Conservation (phyloP, 2,888 invertebrate genomes). For the Malthinus flaveolus region DNA sequence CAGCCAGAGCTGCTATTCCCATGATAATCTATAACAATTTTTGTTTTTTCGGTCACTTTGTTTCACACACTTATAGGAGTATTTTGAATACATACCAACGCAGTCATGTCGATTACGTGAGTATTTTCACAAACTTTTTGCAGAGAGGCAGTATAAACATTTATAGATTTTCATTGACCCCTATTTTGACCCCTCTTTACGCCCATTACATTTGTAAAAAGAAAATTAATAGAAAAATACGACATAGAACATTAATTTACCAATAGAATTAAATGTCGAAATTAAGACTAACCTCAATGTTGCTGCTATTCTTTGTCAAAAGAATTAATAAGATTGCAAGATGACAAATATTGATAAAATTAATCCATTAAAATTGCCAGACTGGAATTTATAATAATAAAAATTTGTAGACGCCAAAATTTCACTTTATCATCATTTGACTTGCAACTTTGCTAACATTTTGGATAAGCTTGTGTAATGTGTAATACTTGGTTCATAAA, state of each 20-base stretch:
- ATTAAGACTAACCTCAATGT: slow-evolving; percentile 1
- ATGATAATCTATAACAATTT: neutral
- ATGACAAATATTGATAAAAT: neutral
- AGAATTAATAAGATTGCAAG: slow-evolving; percentile 1
- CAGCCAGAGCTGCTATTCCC: neutral
- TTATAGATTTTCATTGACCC: neutral
- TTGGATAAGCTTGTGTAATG: too few relatives aligned
- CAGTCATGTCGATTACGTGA: neutral
- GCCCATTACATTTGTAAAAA: too few relatives aligned
- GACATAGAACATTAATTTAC: neutral
- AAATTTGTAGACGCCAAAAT: too few relatives aligned
- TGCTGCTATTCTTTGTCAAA: neutral
- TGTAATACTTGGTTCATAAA: too few relatives aligned
- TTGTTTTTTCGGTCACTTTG: neutral
- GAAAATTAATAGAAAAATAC: neutral
- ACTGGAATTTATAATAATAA: neutral
- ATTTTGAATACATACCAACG: neutral
- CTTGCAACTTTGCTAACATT: too few relatives aligned
- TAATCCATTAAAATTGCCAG: neutral
- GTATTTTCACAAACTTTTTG: neutral
- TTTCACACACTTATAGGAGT: neutral
- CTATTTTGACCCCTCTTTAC: neutral
- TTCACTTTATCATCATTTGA: too few relatives aligned
- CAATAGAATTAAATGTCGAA: neutral
- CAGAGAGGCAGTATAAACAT: neutral